Evolutionary conservation across 1,140 invertebrate species (phyloP).

Genomic region (Magallana gigas): DNA sequence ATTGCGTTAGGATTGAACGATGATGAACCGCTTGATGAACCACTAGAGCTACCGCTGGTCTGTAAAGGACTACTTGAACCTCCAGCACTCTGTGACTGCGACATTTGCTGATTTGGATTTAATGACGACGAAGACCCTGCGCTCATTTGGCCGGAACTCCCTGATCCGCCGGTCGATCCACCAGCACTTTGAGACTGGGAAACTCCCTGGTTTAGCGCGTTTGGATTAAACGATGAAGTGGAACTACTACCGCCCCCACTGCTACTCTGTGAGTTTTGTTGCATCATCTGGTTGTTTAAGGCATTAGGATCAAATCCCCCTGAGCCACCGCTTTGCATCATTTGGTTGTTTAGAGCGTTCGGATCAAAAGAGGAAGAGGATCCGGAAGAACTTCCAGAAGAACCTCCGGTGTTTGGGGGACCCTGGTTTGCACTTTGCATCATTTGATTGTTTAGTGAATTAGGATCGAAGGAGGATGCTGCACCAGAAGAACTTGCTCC

Average conservation of each 20-base stretch:
- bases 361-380: conserved; percentile 49
- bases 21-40: neutral
- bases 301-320: conserved; percentile 54
- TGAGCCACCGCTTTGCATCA: conserved; percentile 41
- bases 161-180: conserved; percentile 32
- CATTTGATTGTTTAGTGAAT: conserved; percentile 50
- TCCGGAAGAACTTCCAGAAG: conserved; percentile 18
- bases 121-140: conserved; percentile 21
- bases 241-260: conserved; percentile 32
- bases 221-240: conserved; percentile 47
- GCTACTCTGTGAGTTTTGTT: conserved; percentile 26
- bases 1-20: conserved; percentile 44
- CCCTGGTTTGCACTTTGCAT: conserved; percentile 48
- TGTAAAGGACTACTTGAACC: neutral
- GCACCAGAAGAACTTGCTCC: conserved; percentile 24
- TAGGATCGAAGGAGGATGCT: conserved; percentile 53
- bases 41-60: neutral
- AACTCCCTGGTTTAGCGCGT: conserved; percentile 47
- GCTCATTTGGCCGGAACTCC: neutral
- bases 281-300: conserved; percentile 47
- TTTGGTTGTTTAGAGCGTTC: conserved; percentile 49
- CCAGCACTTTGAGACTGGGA: conserved; percentile 11
- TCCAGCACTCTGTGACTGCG: conserved; percentile 30
- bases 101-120: conserved; percentile 52
- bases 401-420: conserved; percentile 38